Evolutionary conservation across 1,140 invertebrate species (phyloP), one percentile per base, ranked within the genome.

Genomic region (Lepidurus arcticus): DNA sequence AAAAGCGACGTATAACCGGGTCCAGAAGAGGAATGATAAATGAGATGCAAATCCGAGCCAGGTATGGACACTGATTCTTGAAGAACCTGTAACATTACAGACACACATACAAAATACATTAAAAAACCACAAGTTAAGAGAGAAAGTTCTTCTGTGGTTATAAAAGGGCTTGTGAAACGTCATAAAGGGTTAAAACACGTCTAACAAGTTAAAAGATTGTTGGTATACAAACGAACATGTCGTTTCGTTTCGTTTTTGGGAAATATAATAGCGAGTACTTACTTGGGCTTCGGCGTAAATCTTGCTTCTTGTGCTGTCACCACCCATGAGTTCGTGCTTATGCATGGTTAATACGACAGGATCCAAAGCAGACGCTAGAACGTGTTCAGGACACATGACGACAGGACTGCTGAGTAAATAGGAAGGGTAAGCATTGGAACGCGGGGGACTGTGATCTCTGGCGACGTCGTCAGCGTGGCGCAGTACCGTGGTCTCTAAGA

Each of bases 61-160:
- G 96, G 95, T 80, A 98, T 96, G 13, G 91, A 89, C 78, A 98
- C 92, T 78, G 93, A 94, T 86, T 98, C 96, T 86, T 98, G 96
- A 1, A 98, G 90, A 82, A 98, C 96, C 94, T 95, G 87, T 7
- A 65, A 65, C 21, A 65, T 65, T 4, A 65, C 53, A 65, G 13
- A 13, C 47, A 65, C 24, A 53, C 9, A 65, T 3, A 65, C 53
- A 65, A 13, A 65, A 65, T 47, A 47, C 0, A 21, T 65, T 13
- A 65, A 16, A 7, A n/a, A 21, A 1, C 7, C 1, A n/a, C 9
- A 65, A 65, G 34, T 34, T 34, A 34, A 3, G 34, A 34, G 34
- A 34, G 34, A 34, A 34, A 34, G 34, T 34, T 34, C 3, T 34
- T 34, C 34, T 34, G 34, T 34, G 34, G 34, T 3, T 34, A 34